Percentiles rank a stretch among this genome's conserved stretches.
These are phyloP conservation scores for Aphelocoma coerulescens DNA, from an alignment of 2,113 vertebrate genomes.

Conservation along the genomic window DNA sequence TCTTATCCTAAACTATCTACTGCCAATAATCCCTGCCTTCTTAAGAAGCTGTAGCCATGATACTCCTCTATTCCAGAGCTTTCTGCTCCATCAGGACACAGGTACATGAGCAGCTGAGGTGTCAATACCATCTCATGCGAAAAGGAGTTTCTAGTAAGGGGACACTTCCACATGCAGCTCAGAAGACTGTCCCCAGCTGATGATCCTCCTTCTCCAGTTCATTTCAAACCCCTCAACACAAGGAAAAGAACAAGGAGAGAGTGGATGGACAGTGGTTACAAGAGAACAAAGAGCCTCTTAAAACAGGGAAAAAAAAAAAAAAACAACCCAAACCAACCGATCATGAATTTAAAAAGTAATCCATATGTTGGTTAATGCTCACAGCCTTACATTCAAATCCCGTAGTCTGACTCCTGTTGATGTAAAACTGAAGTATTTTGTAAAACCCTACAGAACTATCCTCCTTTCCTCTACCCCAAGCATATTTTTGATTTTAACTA, in stretches of 20 bases:
- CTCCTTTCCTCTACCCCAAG: neutral
- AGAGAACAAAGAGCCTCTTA: neutral
- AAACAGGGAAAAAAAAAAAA: neutral
- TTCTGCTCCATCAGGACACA: neutral
- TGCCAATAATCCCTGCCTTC: neutral
- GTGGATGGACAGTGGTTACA: accelerated
- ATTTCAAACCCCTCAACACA: neutral
- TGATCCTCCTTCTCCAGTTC: neutral
- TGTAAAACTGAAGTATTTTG: neutral
- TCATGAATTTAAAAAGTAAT: neutral
- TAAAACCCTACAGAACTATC: neutral
- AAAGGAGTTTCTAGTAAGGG: neutral
- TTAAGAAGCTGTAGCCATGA: neutral
- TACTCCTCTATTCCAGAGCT: neutral
- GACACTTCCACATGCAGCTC: neutral
- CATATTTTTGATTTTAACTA: neutral
- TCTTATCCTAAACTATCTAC: neutral
- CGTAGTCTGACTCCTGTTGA: neutral
- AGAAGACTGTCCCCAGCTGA: neutral
- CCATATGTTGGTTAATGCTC: neutral
- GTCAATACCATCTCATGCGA: neutral
- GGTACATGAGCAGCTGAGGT: neutral
- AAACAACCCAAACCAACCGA: neutral
- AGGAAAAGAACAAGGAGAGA: neutral
- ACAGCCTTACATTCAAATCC: neutral